These are phyloP conservation scores for Riptortus pedestris DNA, from an alignment of 1,140 invertebrate genomes.

Conservation along the genomic window DNA sequence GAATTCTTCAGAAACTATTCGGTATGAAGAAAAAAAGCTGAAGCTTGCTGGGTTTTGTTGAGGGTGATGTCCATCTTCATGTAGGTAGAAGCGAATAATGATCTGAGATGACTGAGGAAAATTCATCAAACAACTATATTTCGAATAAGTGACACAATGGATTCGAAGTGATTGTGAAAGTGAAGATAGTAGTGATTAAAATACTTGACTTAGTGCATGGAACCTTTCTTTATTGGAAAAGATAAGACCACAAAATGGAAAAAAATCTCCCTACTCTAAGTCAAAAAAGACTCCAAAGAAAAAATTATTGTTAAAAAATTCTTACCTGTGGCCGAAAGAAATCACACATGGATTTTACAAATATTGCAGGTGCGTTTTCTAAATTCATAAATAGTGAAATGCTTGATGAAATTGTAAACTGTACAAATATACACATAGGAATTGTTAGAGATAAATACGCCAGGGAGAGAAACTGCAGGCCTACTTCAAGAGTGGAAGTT, in stretches of 20 bases:
- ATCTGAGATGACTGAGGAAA: not conserved
- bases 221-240: not conserved
- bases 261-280: slow-evolving; percentile 4
- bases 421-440: not conserved
- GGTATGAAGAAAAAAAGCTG: not conserved
- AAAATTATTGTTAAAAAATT: not conserved
- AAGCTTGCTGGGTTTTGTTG: not conserved
- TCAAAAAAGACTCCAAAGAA: slow-evolving; percentile 1
- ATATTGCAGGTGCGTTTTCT: not conserved
- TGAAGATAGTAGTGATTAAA: no score
- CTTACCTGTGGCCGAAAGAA: not conserved
- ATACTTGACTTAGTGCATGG: not conserved
- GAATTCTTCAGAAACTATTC: not conserved
- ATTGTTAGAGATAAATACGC: not conserved
- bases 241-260: not conserved
- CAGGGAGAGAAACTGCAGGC: slow-evolving; percentile 20
- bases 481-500: slow-evolving; percentile 25
- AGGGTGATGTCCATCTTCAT: not conserved
- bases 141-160: not conserved
- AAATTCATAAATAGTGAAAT: slow-evolving; percentile 7
- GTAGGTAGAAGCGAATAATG: not conserved
- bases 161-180: slow-evolving; percentile 2
- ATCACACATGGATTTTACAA: not conserved
- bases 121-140: not conserved
- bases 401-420: not conserved